Conservation (phyloP, 2,797 vertebrate species). For the Cheirogaleus major region DNA sequence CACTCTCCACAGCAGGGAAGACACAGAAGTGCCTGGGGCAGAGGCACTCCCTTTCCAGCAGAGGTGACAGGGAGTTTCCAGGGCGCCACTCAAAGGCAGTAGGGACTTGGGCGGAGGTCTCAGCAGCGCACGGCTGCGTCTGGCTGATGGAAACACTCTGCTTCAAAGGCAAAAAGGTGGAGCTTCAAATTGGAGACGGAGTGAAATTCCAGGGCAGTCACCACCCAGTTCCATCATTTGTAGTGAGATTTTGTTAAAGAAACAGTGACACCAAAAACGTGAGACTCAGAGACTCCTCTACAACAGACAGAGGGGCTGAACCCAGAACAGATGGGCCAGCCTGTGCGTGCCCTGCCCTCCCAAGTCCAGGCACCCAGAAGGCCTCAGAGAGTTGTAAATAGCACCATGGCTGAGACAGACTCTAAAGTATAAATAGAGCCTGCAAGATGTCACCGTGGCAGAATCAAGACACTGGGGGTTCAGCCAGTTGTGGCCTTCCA, state of each 20-base stretch:
- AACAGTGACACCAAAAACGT: neutral
- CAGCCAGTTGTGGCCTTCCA: neutral
- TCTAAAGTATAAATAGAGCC: too few relatives aligned
- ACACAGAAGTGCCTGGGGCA: neutral
- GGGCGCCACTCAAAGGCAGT: neutral
- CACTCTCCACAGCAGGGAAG: neutral
- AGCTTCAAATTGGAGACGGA: constrained; percentile 39
- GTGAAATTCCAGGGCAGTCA: neutral
- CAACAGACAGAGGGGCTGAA: neutral
- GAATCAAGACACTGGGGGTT: neutral
- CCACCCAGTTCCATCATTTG: neutral
- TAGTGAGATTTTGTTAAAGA: constrained; percentile 35
- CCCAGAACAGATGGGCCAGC: neutral
- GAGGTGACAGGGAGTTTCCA: neutral
- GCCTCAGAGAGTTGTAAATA: neutral
- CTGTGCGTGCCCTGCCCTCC: neutral
- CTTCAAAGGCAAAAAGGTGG: constrained; percentile 57
- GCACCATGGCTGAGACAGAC: too few relatives aligned
- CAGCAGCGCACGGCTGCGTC: neutral
- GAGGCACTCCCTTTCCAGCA: neutral
- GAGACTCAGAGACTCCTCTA: neutral
- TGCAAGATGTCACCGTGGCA: neutral
- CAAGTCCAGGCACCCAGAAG: neutral
- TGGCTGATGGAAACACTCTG: constrained; percentile 21
- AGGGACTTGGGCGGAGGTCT: neutral